Conservation (phyloP, 1,140 invertebrate genomes). For the Aphidius gifuensis region DNA sequence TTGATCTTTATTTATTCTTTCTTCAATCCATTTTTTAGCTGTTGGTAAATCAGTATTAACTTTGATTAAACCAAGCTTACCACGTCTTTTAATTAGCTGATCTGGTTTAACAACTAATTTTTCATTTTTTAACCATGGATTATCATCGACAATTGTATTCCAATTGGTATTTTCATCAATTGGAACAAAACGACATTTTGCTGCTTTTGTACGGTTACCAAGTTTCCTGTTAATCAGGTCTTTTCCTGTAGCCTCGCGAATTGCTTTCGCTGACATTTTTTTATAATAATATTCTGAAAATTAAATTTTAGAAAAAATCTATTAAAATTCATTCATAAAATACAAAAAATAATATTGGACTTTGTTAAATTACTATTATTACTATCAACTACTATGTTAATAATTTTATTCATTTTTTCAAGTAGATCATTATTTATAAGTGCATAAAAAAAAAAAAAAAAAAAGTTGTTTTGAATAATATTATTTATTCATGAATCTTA, state of each 20-base stretch:
- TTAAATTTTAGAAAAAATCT: too few relatives aligned
- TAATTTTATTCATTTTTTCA: neutral
- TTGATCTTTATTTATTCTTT: constrained; percentile 84
- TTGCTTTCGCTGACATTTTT: constrained; percentile 96
- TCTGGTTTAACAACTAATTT: constrained; percentile 96
- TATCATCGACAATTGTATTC: constrained; percentile 68
- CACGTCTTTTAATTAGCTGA: constrained; percentile 96
- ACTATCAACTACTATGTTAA: neutral
- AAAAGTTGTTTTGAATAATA: neutral
- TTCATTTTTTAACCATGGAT: constrained; percentile 86
- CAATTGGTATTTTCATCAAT: constrained; percentile 80
- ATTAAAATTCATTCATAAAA: neutral
- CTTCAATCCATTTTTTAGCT: constrained; percentile 84
- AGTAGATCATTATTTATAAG: neutral
- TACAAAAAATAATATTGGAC: too few relatives aligned
- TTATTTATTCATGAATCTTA: neutral
- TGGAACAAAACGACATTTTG: constrained; percentile 78
- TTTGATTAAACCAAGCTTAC: constrained; percentile 95
- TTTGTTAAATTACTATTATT: neutral
- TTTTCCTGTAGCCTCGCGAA: constrained; percentile 94
- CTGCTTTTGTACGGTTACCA: constrained; percentile 62
- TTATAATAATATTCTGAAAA: neutral
- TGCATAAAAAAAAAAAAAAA: neutral
- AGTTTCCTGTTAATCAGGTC: constrained; percentile 87
- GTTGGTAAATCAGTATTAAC: constrained; percentile 81